These are phyloP conservation scores for Drosophila bifasciata DNA, from an alignment of 1,140 invertebrate species.

Conservation along the genomic window DNA sequence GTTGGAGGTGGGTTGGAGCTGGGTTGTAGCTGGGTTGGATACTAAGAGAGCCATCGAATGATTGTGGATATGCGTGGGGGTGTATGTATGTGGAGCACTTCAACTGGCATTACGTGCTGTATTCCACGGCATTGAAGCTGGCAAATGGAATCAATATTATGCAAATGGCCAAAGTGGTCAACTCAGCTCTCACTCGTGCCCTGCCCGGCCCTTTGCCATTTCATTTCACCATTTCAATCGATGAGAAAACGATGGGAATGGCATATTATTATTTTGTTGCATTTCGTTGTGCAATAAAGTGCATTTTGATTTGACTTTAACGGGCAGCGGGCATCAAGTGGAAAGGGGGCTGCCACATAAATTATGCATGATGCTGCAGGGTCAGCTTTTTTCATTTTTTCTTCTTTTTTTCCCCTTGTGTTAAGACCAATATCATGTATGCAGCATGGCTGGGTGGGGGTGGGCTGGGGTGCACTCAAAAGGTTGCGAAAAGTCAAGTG, in stretches of 20 bases:
- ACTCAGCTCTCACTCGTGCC: not conserved
- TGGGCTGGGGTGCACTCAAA: slow-evolving; percentile 23
- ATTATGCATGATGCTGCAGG: slow-evolving; percentile 58
- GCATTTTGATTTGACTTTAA: slow-evolving; percentile 74
- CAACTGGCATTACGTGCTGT: slow-evolving; percentile 42
- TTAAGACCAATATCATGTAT: no score
- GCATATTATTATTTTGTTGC: slow-evolving; percentile 64
- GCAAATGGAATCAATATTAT: slow-evolving; percentile 71
- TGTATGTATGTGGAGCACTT: slow-evolving; percentile 33
- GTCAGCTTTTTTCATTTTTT: slow-evolving; percentile 15
- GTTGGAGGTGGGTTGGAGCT: no score
- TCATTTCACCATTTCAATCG: slow-evolving; percentile 58
- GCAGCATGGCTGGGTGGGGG: not conserved
- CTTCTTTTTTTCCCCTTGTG: not conserved
- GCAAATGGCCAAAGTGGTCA: slow-evolving; percentile 64
- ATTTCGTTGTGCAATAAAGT: slow-evolving; percentile 58
- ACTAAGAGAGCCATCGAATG: slow-evolving; percentile 3
- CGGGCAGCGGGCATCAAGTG: slow-evolving; percentile 29
- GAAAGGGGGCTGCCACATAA: slow-evolving; percentile 27
- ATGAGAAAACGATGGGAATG: slow-evolving; percentile 52
- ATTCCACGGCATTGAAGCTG: slow-evolving; percentile 23
- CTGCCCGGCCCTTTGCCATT: not conserved
- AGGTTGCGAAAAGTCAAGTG: slow-evolving; percentile 25
- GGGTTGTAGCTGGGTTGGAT: no score
- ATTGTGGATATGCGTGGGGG: not conserved